Percentiles rank a stretch among this genome's conserved stretches.
Conservation (phyloP, 2,888 invertebrate species). For the Neoaliturus tenellus region DNA sequence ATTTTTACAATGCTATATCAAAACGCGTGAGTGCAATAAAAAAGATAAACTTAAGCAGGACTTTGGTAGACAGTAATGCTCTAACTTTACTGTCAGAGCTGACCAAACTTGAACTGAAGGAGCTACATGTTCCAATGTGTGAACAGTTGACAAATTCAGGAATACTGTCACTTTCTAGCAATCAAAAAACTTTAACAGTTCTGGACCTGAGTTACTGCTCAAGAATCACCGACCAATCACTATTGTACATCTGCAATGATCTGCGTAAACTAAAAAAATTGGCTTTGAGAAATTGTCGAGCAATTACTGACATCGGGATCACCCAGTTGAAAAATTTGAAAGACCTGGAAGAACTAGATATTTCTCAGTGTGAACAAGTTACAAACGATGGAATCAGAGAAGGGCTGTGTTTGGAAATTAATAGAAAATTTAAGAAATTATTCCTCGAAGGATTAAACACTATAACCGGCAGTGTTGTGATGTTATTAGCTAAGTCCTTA, state of each 20-base stretch:
- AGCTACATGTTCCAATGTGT: conserved; percentile 76
- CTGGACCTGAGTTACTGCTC: conserved; percentile 80
- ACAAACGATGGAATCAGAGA: conserved; percentile 77
- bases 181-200: conserved; percentile 76
- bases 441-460: conserved; percentile 78
- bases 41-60: conserved; percentile 80
- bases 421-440: conserved; percentile 74
- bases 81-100: conserved; percentile 76
- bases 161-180: conserved; percentile 74
- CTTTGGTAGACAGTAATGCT: conserved; percentile 80
- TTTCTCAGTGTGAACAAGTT: conserved; percentile 81
- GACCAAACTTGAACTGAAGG: conserved; percentile 74
- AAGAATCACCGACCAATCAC: conserved; percentile 79
- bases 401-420: conserved; percentile 76
- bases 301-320: conserved; percentile 79
- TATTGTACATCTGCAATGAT: conserved; percentile 77
- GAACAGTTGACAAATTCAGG: conserved; percentile 79
- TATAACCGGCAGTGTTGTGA: conserved; percentile 79
- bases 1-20: conserved; percentile 77
- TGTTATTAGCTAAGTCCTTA: conserved; percentile 77
- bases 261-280: conserved; percentile 77
- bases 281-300: conserved; percentile 79
- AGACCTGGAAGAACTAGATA: conserved; percentile 77
- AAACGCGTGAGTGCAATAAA: conserved; percentile 76
- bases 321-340: conserved; percentile 75